Evolutionary conservation across 2,113 vertebrate species (phyloP).

Genomic region (Oreochromis niloticus): DNA sequence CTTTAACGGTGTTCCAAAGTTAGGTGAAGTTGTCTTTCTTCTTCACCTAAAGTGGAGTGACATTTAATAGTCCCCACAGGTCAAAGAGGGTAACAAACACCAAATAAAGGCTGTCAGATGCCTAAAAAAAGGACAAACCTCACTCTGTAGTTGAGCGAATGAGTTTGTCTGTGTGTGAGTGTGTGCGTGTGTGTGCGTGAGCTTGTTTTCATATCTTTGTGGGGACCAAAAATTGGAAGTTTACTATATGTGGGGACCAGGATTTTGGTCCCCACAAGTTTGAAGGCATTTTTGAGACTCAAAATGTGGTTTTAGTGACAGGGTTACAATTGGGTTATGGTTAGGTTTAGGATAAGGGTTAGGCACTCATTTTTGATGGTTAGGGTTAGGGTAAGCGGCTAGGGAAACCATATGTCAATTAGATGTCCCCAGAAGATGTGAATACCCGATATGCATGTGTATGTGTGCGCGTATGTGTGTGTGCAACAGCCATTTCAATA

Average conservation of each 20-base stretch:
- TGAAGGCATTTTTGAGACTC: neutral
- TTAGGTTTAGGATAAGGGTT: neutral
- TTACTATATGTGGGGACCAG: neutral
- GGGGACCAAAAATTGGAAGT: neutral
- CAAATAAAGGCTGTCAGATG: constrained; percentile 67
- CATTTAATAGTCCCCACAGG: constrained; percentile 77
- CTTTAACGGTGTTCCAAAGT: constrained; percentile 71
- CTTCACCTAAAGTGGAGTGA: constrained; percentile 73
- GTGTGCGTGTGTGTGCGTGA: neutral
- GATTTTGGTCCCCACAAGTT: neutral
- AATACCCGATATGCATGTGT: neutral
- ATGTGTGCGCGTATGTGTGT: neutral
- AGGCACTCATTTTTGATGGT: too few relatives aligned
- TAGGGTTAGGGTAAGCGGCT: neutral
- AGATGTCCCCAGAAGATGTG: neutral
- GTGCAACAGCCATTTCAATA: neutral
- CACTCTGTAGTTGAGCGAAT: neutral
- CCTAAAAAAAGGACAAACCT: constrained; percentile 49
- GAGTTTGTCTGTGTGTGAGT: neutral
- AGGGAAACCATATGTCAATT: neutral
- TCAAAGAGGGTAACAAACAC: constrained; percentile 75
- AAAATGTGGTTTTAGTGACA: neutral
- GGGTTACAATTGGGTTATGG: neutral
- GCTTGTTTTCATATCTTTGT: neutral
- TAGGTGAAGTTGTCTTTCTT: constrained; percentile 74